Evolutionary conservation across 2,113 vertebrate genomes (phyloP).

Genomic region (Grallaria varia): DNA sequence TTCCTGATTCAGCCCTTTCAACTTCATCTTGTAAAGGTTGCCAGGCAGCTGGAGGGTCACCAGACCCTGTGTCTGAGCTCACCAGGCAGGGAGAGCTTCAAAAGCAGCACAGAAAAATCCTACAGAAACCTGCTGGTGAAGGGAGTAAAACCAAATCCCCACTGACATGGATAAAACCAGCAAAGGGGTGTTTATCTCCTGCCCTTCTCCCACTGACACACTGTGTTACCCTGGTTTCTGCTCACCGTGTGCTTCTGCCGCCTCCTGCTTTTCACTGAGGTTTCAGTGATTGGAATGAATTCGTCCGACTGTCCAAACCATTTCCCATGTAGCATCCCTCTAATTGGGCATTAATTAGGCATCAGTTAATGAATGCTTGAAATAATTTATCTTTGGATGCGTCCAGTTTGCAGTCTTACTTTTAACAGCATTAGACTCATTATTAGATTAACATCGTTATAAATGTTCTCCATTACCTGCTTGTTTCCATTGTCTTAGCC

Average conservation of each 20-base stretch:
- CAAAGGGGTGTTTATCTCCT: neutral
- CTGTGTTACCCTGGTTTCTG: neutral
- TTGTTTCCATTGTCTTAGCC: conserved; percentile 71
- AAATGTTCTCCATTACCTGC: conserved; percentile 75
- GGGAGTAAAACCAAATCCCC: neutral
- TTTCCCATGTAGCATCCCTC: conserved; percentile 73
- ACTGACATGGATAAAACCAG: neutral
- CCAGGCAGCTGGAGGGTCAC: conserved; percentile 20
- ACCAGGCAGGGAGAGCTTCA: conserved; percentile 23
- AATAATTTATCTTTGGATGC: conserved; percentile 80
- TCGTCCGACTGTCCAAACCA: conserved; percentile 54
- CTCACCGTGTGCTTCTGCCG: neutral
- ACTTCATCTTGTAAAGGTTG: conserved; percentile 14
- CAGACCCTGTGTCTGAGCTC: neutral
- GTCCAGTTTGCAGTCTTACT: conserved; percentile 73
- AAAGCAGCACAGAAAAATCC: neutral
- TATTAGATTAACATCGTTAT: conserved; percentile 75
- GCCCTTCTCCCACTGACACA: neutral
- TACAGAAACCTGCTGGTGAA: neutral
- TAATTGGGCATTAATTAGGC: conserved; percentile 83
- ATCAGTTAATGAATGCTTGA: conserved; percentile 80
- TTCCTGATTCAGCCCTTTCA: neutral
- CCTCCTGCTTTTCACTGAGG: conserved; percentile 27
- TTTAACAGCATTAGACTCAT: conserved; percentile 71
- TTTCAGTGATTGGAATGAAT: conserved; percentile 39